These are phyloP conservation scores for Phocoena phocoena DNA, from an alignment of 2,113 vertebrate species.

Conservation along the genomic window DNA sequence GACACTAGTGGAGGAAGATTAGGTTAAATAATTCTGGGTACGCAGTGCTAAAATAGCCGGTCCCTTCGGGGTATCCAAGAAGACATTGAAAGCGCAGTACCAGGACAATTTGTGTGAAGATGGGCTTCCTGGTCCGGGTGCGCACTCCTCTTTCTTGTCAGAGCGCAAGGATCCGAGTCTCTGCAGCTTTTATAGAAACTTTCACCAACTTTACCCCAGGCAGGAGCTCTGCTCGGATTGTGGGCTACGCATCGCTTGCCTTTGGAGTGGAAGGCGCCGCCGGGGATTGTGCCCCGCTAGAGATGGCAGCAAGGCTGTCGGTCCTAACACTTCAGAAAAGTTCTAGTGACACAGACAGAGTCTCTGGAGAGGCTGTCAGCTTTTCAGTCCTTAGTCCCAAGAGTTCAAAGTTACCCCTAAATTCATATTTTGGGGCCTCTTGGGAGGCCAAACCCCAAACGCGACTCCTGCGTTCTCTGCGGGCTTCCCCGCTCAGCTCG, in stretches of 20 bases:
- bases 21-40: neutral
- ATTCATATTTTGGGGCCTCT: neutral
- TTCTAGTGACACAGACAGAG: neutral
- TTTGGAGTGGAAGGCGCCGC: neutral
- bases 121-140: neutral
- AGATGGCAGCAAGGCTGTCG: neutral
- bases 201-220: neutral
- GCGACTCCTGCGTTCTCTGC: accelerated
- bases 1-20: neutral
- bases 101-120: neutral
- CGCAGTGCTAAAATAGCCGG: neutral
- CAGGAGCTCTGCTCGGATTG: neutral
- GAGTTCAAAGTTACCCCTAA: neutral
- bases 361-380: neutral
- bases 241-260: accelerated
- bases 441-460: neutral
- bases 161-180: neutral
- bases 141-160: neutral
- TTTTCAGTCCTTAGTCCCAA: neutral
- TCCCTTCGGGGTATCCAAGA: neutral
- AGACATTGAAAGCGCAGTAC: neutral
- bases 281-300: accelerated
- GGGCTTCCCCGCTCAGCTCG: accelerated
- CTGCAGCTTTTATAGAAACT: neutral
- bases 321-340: neutral